Evolutionary conservation across 2,113 vertebrate genomes (phyloP).

Genomic region (Corythaixoides concolor): DNA sequence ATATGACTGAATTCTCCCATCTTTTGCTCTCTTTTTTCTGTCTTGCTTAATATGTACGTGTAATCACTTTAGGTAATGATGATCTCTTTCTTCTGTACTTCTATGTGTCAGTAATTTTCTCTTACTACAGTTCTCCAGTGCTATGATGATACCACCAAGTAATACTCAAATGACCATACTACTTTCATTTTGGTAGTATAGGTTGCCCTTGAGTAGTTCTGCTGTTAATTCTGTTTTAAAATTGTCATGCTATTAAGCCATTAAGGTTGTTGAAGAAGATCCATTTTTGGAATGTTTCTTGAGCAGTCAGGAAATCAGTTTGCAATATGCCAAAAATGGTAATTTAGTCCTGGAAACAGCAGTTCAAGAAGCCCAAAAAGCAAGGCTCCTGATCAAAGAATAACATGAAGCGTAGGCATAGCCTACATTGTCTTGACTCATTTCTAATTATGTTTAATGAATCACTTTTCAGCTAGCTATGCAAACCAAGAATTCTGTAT

Average conservation of each 20-base stretch:
- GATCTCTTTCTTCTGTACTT: neutral
- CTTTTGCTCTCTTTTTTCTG: neutral
- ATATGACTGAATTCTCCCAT: neutral
- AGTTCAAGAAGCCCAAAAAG: neutral
- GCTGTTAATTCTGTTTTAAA: neutral
- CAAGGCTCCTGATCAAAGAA: neutral
- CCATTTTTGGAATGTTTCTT: neutral
- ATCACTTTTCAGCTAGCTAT: neutral
- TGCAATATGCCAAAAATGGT: neutral
- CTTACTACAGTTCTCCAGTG: neutral
- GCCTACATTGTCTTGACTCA: conserved; percentile 21
- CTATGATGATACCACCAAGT: neutral
- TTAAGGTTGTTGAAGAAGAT: neutral
- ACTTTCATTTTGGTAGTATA: neutral
- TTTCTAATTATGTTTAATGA: conserved; percentile 21
- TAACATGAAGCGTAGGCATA: neutral
- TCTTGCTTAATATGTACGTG: neutral
- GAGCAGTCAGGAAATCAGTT: neutral
- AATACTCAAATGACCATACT: neutral
- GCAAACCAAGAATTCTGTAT: neutral
- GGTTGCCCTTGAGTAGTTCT: neutral
- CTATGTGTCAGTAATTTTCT: neutral
- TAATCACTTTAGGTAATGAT: neutral
- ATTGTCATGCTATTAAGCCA: neutral
- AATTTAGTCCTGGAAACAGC: neutral